Conservation (phyloP, 2,113 vertebrate species). For the Prochilodus magdalenae region DNA sequence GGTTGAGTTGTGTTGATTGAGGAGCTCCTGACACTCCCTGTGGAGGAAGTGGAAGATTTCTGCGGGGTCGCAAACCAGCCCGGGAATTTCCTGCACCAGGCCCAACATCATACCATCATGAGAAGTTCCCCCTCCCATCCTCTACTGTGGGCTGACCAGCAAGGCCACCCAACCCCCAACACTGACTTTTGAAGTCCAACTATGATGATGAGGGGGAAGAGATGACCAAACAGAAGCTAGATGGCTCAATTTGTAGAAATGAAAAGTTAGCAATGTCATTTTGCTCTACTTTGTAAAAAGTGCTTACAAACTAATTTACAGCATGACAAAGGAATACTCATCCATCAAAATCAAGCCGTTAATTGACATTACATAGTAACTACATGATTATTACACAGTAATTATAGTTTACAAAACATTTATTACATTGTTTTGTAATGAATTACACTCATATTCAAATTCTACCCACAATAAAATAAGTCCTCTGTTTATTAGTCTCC, state of each 20-base stretch:
- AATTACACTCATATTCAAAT: too few species aligned
- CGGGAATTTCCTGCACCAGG: constrained; percentile 65
- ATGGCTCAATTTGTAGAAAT: not conserved
- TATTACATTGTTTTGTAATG: too few species aligned
- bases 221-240: not conserved
- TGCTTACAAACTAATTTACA: too few species aligned
- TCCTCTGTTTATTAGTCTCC: too few species aligned
- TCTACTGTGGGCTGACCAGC: not conserved
- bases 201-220: not conserved
- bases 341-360: too few species aligned
- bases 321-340: too few species aligned
- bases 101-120: constrained; percentile 64
- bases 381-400: too few species aligned
- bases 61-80: constrained; percentile 55
- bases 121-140: constrained; percentile 53
- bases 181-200: not conserved
- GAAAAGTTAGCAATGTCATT: too few species aligned
- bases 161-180: not conserved
- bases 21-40: constrained; percentile 49
- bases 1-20: constrained; percentile 48
- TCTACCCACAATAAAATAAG: too few species aligned
- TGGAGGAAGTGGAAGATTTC: constrained; percentile 69
- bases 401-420: too few species aligned
- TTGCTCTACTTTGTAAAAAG: too few species aligned
- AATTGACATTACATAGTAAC: too few species aligned